Evolutionary conservation across 1,140 invertebrate genomes (phyloP), one percentile per base, ranked within the genome.

Genomic region (Zaprionus tsacasi): DNA sequence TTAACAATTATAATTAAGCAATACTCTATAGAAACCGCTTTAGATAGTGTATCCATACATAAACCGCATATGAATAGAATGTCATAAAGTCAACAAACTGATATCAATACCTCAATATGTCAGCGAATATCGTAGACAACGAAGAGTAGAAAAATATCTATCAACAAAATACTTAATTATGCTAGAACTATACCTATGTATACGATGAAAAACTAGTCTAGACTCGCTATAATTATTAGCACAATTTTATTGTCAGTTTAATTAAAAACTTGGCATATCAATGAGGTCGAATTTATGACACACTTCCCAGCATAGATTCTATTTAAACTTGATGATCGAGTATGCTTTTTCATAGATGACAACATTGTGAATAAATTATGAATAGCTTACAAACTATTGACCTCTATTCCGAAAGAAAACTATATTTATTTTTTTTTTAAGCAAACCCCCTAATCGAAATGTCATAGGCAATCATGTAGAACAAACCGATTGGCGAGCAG

Each of bases 1-100:
- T 50, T 50, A 50, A 50, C 17, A 50, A 69, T 57, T 71, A 86
- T 80, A 81, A 83, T 85, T 74, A 78, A 85, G 82, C 59, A 69
- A 83, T 85, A 55, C 60, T 54, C 52, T 60, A 68, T 76, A 68
- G 21, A 65, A 79, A 65, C 57, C 50, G 30, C 54, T 71, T 58
- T 45, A 40, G 40, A 33, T 59, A 25, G 17, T 21, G 17, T 27
- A 27, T 45, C 3, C 40, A 52, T 43, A 36, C n/a, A 67, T 73
- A 71, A 76, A 70, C 58, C 54, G 21, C 21, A 43, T 21, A 17
- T 25, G 43, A 67, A 79, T 74, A 54, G 43, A 63, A 56, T 17
- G n/a, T 36, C 21, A 56, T 40, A 54, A 60, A 82, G 35, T 63
- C 59, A 75, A 79, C 78, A 76, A 61, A 59, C 38, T 35, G 59